Base-by-base conservation (phyloP, 2,113 vertebrate species). In the Sapayoa aenigma region DNA sequence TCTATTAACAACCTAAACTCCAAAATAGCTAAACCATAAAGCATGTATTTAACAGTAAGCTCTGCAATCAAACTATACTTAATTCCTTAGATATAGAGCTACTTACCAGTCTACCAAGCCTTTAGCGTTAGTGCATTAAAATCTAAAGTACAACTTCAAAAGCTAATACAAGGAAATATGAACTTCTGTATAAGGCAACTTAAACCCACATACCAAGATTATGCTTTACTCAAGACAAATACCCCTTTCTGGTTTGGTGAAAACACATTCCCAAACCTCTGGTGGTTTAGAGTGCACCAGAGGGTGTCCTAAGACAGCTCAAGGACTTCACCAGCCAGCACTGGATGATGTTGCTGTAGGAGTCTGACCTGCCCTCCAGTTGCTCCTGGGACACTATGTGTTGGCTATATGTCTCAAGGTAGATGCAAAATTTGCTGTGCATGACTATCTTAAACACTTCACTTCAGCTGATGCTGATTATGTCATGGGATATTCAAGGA, bases 151-250 rank as follows among this genome's bases (percentile, higher is more conserved):
- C 2, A 71, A 5, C 39, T 46, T 80, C 77, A 74, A 81, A 87
- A 92, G 46, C 24, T 8, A 11, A 5, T 27, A 53, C 6, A 67
- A 85, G 37, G 30, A 75, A 85, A 85, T 4, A 2, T 14, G 16
- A 89, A 50, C 35, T 58, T 19, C 11, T 66, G 11, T 56, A 31
- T 25, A 56, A 63, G 16, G 17, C 35, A 89, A 73, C 20, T 92
- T 75, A 35, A 90, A 84, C 17, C 24, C 0, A 1, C 0, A 0
- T 23, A 68, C 18, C 25, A 76, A 66, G 23, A 42, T 39, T 17
- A 76, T 11, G 25, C 33, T 71, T 42, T 59, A 52, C 21, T 50
- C 21, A 60, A 37, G 42, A 72, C 27, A 69, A 73, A 58, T 16
- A 30, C 4, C 13, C 12, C 3, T 50, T 90, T 90, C 55, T 69